phyloP scores from a whole-genome alignment of 2,113 vertebrate species.

The Barbus barbus region DNA sequence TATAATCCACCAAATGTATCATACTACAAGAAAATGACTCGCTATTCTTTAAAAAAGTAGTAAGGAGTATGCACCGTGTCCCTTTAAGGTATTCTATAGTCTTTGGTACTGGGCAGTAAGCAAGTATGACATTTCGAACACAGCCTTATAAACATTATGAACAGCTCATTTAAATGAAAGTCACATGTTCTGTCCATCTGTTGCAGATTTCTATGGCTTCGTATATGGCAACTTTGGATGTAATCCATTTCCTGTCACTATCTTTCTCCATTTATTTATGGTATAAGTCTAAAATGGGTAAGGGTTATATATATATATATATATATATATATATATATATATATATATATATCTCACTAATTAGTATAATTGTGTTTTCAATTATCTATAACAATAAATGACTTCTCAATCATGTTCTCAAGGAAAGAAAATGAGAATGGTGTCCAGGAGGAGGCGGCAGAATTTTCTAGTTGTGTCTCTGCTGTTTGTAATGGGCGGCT shows the following conservation, averaged over 20 bases:
- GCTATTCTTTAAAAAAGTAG: too few species aligned
- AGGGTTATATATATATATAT: background rate
- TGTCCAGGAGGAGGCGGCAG: constrained; percentile 66
- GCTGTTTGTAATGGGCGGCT: constrained; percentile 61
- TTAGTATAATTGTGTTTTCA: background rate
- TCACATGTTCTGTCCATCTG: background rate
- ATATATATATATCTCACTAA: background rate
- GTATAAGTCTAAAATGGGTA: constrained; percentile 64
- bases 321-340: too few species aligned
- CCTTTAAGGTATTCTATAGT: too few species aligned
- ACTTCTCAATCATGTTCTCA: constrained; percentile 35
- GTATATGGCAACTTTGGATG: constrained; percentile 69
- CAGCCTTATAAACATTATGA: background rate
- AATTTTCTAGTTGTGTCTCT: constrained; percentile 65
- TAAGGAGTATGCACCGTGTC: too few species aligned
- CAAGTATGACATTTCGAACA: too few species aligned
- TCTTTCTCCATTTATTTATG: constrained; percentile 67
- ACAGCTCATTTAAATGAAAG: background rate
- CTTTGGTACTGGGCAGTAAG: too few species aligned
- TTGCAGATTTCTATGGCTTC: constrained; percentile 74
- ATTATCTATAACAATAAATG: background rate
- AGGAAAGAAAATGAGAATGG: constrained; percentile 55
- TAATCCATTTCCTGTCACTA: constrained; percentile 64
- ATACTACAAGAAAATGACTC: too few species aligned
- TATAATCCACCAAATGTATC: too few species aligned